Evolutionary conservation across 1,140 invertebrate species (phyloP).

Genomic region (Brachionus rubens): DNA sequence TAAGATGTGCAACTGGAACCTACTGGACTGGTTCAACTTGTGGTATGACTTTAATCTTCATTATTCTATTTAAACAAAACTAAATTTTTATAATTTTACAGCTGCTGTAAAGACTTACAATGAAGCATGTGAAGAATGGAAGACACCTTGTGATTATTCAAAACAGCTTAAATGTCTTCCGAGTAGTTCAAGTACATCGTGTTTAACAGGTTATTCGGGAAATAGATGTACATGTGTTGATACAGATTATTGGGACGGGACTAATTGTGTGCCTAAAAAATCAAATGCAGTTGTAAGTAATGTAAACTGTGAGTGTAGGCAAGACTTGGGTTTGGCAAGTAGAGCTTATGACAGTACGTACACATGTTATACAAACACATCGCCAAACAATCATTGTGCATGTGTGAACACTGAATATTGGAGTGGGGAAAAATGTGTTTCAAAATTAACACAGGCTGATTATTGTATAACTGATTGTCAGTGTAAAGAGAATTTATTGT

Average conservation of each 20-base stretch:
- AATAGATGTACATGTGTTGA: neutral
- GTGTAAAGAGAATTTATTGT: neutral
- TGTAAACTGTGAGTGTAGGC: neutral
- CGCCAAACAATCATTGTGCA: neutral
- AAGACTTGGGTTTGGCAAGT: neutral
- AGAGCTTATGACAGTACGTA: neutral
- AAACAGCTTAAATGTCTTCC: neutral
- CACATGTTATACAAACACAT: neutral
- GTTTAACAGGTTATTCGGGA: neutral
- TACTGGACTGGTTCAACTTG: neutral
- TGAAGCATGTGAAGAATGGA: neutral
- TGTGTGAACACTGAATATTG: slow-evolving; percentile 4
- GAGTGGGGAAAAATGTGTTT: too few species aligned
- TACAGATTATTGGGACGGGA: neutral
- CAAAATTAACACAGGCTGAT: neutral
- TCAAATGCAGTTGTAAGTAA: neutral
- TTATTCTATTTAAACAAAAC: neutral
- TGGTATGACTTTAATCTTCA: neutral
- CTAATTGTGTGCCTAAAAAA: neutral
- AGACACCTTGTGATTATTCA: slow-evolving; percentile 12
- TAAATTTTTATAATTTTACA: neutral
- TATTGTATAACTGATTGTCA: neutral
- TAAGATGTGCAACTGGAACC: neutral
- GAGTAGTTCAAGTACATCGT: neutral
- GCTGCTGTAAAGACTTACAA: neutral